phyloP scores from a whole-genome alignment of 2,888 invertebrate genomes.

The Embidobia sp. region DNA sequence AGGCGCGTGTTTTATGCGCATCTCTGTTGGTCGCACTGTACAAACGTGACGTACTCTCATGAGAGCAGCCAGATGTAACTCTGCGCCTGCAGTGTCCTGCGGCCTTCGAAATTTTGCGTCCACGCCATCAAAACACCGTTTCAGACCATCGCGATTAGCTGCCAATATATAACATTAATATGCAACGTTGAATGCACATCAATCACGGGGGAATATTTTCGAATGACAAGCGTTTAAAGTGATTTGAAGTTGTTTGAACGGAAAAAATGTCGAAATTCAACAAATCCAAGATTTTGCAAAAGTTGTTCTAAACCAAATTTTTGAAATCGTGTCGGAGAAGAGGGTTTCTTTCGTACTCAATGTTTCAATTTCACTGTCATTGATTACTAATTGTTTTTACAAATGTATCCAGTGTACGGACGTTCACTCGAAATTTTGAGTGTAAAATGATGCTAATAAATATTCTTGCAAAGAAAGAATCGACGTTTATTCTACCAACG shows the following conservation, averaged over 20 bases:
- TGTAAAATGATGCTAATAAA: slow-evolving; percentile 20
- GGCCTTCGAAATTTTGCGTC: slow-evolving; percentile 77
- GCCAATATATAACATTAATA: slow-evolving; percentile 3
- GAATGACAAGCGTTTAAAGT: too few relatives aligned
- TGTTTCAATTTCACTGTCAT: slow-evolving; percentile 19
- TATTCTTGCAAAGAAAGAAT: slow-evolving; percentile 6
- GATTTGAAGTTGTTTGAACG: too few relatives aligned
- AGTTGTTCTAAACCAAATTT: too few relatives aligned
- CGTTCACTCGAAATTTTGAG: neutral
- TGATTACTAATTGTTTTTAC: neutral
- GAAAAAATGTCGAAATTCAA: too few relatives aligned
- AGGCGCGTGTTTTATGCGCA: slow-evolving; percentile 18
- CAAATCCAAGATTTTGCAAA: too few relatives aligned
- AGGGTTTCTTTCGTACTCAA: neutral
- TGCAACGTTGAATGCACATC: too few relatives aligned
- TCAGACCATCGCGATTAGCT: slow-evolving; percentile 8
- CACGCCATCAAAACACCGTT: slow-evolving; percentile 24
- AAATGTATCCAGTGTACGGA: neutral
- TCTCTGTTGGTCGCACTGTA: slow-evolving; percentile 72
- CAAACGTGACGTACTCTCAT: slow-evolving; percentile 75
- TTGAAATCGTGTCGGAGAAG: too few relatives aligned
- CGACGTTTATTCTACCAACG: slow-evolving; percentile 33
- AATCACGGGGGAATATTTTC: too few relatives aligned
- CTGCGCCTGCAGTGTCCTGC: slow-evolving; percentile 75
- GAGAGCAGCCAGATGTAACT: slow-evolving; percentile 78